Conservation (phyloP, 2,113 vertebrate species). For the Catharus bicknelli region DNA sequence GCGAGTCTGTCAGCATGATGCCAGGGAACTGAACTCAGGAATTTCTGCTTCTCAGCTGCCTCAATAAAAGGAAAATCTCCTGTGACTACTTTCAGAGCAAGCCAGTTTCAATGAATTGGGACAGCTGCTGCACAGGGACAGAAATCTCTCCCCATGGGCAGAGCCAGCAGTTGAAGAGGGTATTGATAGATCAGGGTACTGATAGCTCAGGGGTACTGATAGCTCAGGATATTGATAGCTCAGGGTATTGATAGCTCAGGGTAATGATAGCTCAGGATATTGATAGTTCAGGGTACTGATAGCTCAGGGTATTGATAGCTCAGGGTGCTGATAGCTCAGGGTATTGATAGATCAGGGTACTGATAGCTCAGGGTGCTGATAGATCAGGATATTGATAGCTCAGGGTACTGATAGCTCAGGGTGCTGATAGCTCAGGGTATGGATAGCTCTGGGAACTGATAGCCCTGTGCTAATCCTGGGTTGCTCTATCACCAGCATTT, state of each 20-base stretch:
- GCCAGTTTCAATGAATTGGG: background rate
- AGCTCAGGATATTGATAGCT: background rate
- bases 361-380: no score
- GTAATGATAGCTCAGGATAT: fast-evolving
- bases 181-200: background rate
- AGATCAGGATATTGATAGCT: no score
- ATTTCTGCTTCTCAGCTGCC: background rate
- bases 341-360: background rate
- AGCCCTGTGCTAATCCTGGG: fast-evolving
- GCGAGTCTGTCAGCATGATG: background rate
- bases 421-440: no score
- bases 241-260: background rate
- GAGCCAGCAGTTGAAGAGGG: background rate
- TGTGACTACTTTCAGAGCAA: background rate
- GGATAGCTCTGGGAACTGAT: background rate
- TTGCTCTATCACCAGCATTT: background rate
- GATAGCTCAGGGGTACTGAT: background rate
- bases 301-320: background rate
- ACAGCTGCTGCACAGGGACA: background rate
- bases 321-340: background rate
- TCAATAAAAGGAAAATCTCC: background rate
- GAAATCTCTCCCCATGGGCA: background rate
- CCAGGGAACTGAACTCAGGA: background rate
- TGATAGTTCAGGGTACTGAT: fast-evolving
- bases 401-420: no score